Evolutionary conservation across 2,797 vertebrate species (phyloP).

Genomic region (Hydrolagus colliei): DNA sequence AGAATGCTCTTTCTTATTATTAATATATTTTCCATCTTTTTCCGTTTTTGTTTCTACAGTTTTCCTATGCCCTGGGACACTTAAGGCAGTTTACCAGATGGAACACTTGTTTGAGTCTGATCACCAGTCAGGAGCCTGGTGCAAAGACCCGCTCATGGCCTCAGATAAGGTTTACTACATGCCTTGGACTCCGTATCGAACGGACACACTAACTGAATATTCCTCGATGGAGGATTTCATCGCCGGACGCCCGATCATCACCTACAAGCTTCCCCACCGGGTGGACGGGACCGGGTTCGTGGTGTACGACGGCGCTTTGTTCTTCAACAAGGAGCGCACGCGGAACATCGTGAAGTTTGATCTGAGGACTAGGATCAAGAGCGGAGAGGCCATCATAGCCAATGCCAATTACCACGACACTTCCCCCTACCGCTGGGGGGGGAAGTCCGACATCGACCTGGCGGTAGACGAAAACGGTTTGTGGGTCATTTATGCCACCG

Average conservation of each 20-base stretch:
- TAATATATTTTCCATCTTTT: slow-evolving; percentile 39
- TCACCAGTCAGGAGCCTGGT: slow-evolving; percentile 97
- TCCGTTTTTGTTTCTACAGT: slow-evolving; percentile 61
- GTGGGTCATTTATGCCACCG: slow-evolving; percentile 97
- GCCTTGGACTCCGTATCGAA: slow-evolving; percentile 96
- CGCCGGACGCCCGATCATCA: slow-evolving; percentile 87
- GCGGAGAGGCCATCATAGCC: slow-evolving; percentile 93
- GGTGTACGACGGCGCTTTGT: slow-evolving; percentile 90
- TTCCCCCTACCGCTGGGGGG: slow-evolving; percentile 95
- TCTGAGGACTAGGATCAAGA: slow-evolving; percentile 90
- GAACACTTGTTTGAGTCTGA: slow-evolving; percentile 97
- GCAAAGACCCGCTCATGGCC: slow-evolving; percentile 95
- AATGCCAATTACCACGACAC: slow-evolving; percentile 97
- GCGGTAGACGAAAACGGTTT: slow-evolving; percentile 95
- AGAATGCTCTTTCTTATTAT: not conserved
- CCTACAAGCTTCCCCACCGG: slow-evolving; percentile 92
- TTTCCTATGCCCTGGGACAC: slow-evolving; percentile 95
- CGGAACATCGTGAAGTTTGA: slow-evolving; percentile 97
- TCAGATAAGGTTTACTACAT: slow-evolving; percentile 99
- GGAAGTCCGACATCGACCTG: slow-evolving; percentile 93
- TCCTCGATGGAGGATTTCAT: slow-evolving; percentile 97
- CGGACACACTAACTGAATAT: slow-evolving; percentile 89
- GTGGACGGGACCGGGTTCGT: slow-evolving; percentile 96
- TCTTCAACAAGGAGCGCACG: slow-evolving; percentile 97
- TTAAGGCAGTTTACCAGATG: slow-evolving; percentile 94